Conservation (phyloP, 2,888 invertebrate species). For the Harpalus rufipes region DNA sequence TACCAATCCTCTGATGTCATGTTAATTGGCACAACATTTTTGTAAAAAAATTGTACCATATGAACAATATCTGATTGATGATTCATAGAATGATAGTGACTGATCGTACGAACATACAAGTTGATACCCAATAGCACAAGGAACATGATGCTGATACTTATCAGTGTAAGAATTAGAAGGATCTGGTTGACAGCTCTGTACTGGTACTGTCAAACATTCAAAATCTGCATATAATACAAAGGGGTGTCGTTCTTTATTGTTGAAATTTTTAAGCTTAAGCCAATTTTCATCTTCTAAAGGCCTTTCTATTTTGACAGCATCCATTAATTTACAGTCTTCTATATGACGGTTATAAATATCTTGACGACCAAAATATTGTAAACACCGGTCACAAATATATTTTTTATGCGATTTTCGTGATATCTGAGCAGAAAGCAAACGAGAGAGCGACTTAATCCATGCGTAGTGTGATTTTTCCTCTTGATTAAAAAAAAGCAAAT, state of each 20-base stretch:
- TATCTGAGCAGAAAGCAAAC: background rate
- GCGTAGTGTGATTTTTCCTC: slow-evolving; percentile 7
- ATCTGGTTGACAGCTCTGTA: background rate
- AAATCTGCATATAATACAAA: too few species aligned
- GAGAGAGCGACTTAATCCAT: slow-evolving; percentile 32
- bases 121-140: slow-evolving; percentile 68
- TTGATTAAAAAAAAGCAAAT: slow-evolving; percentile 11
- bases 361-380: too few species aligned
- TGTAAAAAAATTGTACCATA: slow-evolving; percentile 14
- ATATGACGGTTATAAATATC: too few species aligned
- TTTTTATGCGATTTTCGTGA: background rate
- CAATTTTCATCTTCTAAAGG: too few species aligned
- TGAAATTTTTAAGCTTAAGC: too few species aligned
- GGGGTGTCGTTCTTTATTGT: too few species aligned
- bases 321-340: too few species aligned
- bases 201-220: too few species aligned
- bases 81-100: slow-evolving; percentile 63
- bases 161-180: slow-evolving; percentile 67
- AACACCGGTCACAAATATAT: too few species aligned
- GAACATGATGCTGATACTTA: slow-evolving; percentile 65
- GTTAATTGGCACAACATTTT: slow-evolving; percentile 54
- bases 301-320: too few species aligned
- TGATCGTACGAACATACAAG: slow-evolving; percentile 68
- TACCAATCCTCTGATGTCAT: slow-evolving; percentile 58
- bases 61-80: slow-evolving; percentile 44